Evolutionary conservation across 2,113 vertebrate species (phyloP), one percentile per base, ranked within the genome.

Genomic region (Mesoclemmys tuberculata): DNA sequence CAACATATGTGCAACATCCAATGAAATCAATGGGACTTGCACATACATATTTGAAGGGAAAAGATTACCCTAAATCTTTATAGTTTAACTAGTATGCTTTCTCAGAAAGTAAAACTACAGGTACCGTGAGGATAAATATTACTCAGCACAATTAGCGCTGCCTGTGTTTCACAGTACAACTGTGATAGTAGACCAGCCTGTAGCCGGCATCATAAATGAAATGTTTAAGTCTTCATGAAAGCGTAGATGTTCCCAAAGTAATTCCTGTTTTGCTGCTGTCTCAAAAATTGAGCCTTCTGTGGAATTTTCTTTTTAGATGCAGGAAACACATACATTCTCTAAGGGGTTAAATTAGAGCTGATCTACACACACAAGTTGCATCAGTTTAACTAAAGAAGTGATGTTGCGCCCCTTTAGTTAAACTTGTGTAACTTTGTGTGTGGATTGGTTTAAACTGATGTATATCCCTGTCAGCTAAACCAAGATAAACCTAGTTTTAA

Each of bases 141-240:
- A 85, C 95, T 95, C 89, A 95, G 94, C 94, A 97, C 92, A 97
- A 92, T 96, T 93, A 97, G 87, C 92, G 95, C 79, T 96, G 95
- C 95, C 95, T 95, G 89, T 31, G 54, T 95, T 96, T 95, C 95
- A 94, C 90, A 95, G 93, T 81, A 3, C 93, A 96, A 89, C 96
- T 94, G 94, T 93, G 95, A 97, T 83, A 96, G 93, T 94, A 95
- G 80, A 96, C 51, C 87, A 97, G 90, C 75, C 82, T 95, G 92
- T 85, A 96, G 95, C 95, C 94, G 90, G 90, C 92, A 92, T 85
- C 91, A 96, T 94, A 95, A 97, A 97, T 96, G 94, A 94, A 95
- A 95, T 93, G 64, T 95, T 96, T 89, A 80, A 89, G 87, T 38
- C n/a, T 92, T 88, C 2, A 0, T 21, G 3, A 82, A 94, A 96